phyloP scores from a whole-genome alignment of 2,888 invertebrate genomes.

The Rhogogaster chlorosoma region DNA sequence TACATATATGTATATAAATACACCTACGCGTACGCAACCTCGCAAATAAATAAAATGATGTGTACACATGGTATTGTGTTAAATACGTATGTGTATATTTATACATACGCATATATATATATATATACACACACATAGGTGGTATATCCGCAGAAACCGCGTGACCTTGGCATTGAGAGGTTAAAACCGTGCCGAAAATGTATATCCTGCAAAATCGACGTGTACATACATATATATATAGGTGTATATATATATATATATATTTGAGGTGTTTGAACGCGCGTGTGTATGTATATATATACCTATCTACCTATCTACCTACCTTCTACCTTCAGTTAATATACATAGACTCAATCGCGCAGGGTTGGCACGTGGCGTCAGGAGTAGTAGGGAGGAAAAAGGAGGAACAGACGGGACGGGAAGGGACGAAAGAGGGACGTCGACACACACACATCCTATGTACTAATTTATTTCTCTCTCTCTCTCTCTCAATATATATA shows the following conservation, averaged over 20 bases:
- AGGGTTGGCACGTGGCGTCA: background rate
- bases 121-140: background rate
- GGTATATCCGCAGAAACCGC: background rate
- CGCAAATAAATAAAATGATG: background rate
- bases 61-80: background rate
- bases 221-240: background rate
- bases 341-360: slow-evolving; percentile 10
- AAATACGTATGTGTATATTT: background rate
- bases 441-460: background rate
- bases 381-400: background rate
- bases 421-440: background rate
- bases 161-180: slow-evolving; percentile 27
- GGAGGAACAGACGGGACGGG: background rate
- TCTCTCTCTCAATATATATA: background rate
- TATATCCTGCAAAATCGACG: slow-evolving; percentile 9
- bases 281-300: background rate
- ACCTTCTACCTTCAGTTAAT: background rate
- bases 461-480: too few relatives aligned
- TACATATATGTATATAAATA: background rate
- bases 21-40: background rate
- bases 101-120: background rate
- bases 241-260: background rate
- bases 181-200: slow-evolving; percentile 16
- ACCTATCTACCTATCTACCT: background rate
- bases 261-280: background rate